Percentiles rank a stretch among this genome's conserved stretches.
Evolutionary conservation across 2,113 vertebrate genomes (phyloP).

Genomic region (Eleginops maclovinus): DNA sequence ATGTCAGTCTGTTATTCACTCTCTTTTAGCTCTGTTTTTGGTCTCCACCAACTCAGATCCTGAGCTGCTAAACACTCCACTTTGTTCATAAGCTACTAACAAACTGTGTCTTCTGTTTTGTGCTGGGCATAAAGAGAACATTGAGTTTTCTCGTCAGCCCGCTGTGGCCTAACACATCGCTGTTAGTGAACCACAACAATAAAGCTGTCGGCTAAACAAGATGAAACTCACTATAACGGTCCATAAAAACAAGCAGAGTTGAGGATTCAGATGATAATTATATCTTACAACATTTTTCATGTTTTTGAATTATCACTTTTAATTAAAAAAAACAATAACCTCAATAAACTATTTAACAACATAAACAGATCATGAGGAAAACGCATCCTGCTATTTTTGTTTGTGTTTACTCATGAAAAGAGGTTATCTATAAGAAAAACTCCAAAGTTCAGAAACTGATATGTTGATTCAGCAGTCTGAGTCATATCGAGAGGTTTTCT

Average conservation of each 20-base stretch:
- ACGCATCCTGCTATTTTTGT: neutral
- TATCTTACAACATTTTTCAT: no score
- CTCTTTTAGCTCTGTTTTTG: no score
- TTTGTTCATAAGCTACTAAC: neutral
- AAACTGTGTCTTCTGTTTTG: neutral
- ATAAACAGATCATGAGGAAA: neutral
- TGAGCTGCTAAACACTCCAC: no score
- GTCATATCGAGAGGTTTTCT: neutral
- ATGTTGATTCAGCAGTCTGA: neutral
- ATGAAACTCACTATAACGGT: neutral
- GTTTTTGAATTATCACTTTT: neutral
- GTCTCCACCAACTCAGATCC: neutral
- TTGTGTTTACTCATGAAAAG: neutral
- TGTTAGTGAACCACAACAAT: neutral
- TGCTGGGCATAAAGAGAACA: neutral
- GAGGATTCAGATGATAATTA: neutral
- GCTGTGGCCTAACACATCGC: neutral
- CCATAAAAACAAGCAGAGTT: neutral
- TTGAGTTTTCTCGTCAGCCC: neutral
- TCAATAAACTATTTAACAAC: neutral
- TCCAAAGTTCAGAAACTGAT: neutral
- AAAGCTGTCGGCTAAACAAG: neutral
- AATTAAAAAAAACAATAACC: neutral
- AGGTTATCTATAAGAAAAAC: neutral
- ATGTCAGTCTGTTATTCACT: no score